A percentile compares a stretch with the other conserved stretches of the same genome.
These are phyloP conservation scores for Phyllotreta striolata DNA, from an alignment of 2,888 invertebrate genomes.

Conservation along the genomic window DNA sequence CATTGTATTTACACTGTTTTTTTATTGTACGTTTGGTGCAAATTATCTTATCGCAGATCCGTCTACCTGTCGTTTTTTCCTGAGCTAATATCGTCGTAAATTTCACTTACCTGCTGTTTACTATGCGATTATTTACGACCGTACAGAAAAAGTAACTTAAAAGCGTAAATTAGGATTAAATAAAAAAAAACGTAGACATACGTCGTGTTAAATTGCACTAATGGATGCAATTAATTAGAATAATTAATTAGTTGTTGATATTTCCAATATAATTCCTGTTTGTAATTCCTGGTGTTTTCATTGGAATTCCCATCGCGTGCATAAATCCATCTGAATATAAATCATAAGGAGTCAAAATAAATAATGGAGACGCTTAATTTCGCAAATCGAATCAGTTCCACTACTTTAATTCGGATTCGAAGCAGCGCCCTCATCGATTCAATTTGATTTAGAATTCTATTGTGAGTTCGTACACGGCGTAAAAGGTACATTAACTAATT, in stretches of 20 bases:
- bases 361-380: constrained; percentile 41
- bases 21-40: constrained; percentile 34
- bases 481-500: background rate
- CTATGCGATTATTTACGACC: constrained; percentile 5
- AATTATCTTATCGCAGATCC: constrained; percentile 37
- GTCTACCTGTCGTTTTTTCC: constrained; percentile 25
- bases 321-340: constrained; percentile 11
- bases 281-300: background rate
- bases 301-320: constrained; percentile 5
- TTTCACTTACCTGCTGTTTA: constrained; percentile 23
- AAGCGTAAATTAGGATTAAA: constrained; percentile 4
- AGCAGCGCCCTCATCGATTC: constrained; percentile 37
- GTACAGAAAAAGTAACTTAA: constrained; percentile 1
- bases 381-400: constrained; percentile 44
- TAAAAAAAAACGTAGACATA: background rate
- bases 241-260: no score
- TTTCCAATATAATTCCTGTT: no score
- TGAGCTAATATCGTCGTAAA: constrained; percentile 24
- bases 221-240: no score
- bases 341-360: constrained; percentile 35
- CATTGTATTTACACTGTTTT: constrained; percentile 35
- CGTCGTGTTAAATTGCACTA: no score
- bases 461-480: constrained; percentile 10
- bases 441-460: constrained; percentile 42
- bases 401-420: constrained; percentile 40